Conservation (phyloP, 2,888 invertebrate species). For the Erpobdella octoculata region DNA sequence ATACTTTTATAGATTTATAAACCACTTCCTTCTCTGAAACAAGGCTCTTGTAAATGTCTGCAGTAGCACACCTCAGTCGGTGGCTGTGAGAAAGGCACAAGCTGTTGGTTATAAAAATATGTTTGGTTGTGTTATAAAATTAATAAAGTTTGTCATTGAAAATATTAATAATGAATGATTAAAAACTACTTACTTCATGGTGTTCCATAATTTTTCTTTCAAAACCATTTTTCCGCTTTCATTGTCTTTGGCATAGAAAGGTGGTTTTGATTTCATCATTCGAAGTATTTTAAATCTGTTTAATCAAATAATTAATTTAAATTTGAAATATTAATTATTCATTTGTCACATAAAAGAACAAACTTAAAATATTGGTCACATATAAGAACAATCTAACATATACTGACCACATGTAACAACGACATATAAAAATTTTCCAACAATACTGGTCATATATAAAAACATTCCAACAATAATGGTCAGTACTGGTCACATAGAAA, state of each 20-base stretch:
- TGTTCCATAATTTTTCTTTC: slow-evolving; percentile 73
- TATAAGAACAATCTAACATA: too few relatives aligned
- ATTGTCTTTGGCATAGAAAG: slow-evolving; percentile 49
- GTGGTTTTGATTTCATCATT: slow-evolving; percentile 49
- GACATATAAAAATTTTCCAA: too few relatives aligned
- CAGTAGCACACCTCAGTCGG: slow-evolving; percentile 77
- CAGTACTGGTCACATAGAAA: too few relatives aligned
- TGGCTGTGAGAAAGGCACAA: slow-evolving; percentile 67
- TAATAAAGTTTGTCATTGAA: neutral
- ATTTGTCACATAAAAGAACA: too few relatives aligned
- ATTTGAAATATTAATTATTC: too few relatives aligned
- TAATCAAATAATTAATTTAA: too few relatives aligned
- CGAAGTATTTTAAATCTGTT: slow-evolving; percentile 45
- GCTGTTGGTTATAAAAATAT: slow-evolving; percentile 40
- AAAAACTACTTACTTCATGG: slow-evolving; percentile 61
- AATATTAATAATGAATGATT: neutral
- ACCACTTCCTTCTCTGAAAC: slow-evolving; percentile 13
- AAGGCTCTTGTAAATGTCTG: slow-evolving; percentile 70
- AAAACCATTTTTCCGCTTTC: slow-evolving; percentile 66
- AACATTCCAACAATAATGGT: too few relatives aligned
- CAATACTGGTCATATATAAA: too few relatives aligned
- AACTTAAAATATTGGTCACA: too few relatives aligned
- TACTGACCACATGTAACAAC: too few relatives aligned
- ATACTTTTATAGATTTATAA: too few relatives aligned
- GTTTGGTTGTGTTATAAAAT: neutral